These are phyloP conservation scores for Rhincodon typus DNA, from an alignment of 2,797 vertebrate species.

Conservation along the genomic window DNA sequence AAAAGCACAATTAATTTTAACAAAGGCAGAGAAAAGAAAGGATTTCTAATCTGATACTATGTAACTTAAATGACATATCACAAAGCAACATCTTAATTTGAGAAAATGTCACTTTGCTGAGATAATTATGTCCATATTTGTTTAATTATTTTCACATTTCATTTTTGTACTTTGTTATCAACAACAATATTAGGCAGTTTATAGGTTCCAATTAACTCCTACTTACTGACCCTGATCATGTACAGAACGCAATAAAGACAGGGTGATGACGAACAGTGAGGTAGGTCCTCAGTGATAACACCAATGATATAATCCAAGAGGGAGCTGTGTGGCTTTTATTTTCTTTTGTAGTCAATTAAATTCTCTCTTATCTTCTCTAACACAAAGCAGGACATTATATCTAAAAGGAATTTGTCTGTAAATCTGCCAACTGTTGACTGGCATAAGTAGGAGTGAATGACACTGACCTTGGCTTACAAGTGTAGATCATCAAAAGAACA, in stretches of 20 bases:
- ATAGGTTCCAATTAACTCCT: background rate
- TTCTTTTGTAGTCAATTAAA: background rate
- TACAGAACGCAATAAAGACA: background rate
- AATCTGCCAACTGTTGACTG: background rate
- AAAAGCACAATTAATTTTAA: background rate
- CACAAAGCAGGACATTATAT: conserved; percentile 13
- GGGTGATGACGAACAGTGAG: background rate
- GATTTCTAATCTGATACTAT: no score
- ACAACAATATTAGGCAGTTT: background rate
- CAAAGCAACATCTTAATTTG: background rate
- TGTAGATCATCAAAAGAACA: background rate
- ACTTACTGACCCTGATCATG: background rate
- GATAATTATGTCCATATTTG: background rate
- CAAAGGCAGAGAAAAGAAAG: no score
- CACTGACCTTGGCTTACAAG: background rate
- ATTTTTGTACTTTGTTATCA: background rate
- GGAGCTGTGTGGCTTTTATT: background rate
- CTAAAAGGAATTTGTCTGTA: background rate
- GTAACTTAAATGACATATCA: no score
- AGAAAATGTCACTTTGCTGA: background rate
- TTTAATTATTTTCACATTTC: background rate
- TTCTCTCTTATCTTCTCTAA: background rate
- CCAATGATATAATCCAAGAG: background rate
- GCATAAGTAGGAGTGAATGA: background rate
- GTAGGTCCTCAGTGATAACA: background rate